Evolutionary conservation across 2,888 invertebrate genomes (phyloP).

Genomic region (Ligdia adustata): DNA sequence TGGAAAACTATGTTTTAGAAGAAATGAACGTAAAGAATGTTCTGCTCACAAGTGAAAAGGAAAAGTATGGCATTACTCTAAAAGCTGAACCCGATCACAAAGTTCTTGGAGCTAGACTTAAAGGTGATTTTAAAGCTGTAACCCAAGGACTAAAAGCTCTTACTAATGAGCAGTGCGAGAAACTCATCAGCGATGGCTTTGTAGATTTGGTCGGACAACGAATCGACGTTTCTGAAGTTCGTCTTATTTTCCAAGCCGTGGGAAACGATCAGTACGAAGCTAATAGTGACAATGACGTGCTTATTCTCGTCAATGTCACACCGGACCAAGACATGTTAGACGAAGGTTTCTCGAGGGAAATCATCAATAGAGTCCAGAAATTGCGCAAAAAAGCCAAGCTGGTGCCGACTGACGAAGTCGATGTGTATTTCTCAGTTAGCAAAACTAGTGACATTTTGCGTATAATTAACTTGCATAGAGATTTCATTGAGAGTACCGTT

Average conservation of each 20-base stretch:
- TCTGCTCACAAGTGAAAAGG: conserved; percentile 94
- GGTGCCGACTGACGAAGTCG: conserved; percentile 95
- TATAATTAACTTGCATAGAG: conserved; percentile 87
- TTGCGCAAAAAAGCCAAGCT: conserved; percentile 97
- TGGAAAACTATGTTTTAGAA: conserved; percentile 94
- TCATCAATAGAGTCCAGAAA: conserved; percentile 98
- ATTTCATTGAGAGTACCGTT: conserved; percentile 92
- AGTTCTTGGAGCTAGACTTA: conserved; percentile 93
- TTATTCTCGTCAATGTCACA: conserved; percentile 94
- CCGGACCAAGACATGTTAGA: conserved; percentile 95
- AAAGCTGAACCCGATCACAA: conserved; percentile 98
- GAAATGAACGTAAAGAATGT: conserved; percentile 96
- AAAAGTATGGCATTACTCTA: conserved; percentile 95
- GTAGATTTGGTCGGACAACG: conserved; percentile 90
- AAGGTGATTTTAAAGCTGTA: conserved; percentile 95
- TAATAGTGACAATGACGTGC: conserved; percentile 94
- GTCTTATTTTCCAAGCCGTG: conserved; percentile 91
- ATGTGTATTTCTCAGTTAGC: conserved; percentile 89
- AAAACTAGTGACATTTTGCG: conserved; percentile 86
- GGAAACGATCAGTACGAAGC: conserved; percentile 92
- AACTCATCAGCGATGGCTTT: conserved; percentile 87
- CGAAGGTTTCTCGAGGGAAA: conserved; percentile 97
- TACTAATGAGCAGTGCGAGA: conserved; percentile 90
- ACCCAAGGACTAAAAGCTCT: conserved; percentile 91
- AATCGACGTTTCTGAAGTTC: conserved; percentile 90